Percentiles rank a stretch among this genome's conserved stretches.
These are phyloP conservation scores for Ariolimax columbianus DNA, from an alignment of 2,888 invertebrate species.

Conservation along the genomic window DNA sequence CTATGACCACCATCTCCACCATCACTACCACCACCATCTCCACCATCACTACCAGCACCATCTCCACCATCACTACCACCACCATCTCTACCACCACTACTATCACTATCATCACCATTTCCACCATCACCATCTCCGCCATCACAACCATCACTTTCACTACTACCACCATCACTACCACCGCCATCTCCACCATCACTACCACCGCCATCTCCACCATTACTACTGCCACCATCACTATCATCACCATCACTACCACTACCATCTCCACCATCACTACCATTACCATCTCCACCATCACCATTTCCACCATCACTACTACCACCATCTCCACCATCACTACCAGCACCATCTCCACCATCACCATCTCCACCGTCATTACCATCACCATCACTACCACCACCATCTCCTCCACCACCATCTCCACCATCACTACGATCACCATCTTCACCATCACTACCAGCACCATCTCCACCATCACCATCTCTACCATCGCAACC, in stretches of 20 bases:
- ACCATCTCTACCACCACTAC: not conserved
- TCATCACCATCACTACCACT: not conserved
- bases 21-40: not conserved
- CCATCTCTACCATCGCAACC: not conserved
- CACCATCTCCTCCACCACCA: not conserved
- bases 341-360: not conserved
- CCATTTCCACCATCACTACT: not conserved
- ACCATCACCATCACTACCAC: not conserved
- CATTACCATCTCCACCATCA: not conserved
- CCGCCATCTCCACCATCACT: not conserved
- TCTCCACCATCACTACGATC: not conserved
- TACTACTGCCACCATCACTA: not conserved
- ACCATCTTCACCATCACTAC: not conserved
- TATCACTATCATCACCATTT: not conserved
- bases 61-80: not conserved
- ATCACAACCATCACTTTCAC: not conserved
- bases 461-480: not conserved
- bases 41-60: not conserved
- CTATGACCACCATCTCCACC: not conserved
- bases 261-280: not conserved
- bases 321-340: not conserved
- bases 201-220: not conserved
- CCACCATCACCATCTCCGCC: not conserved
- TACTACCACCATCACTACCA: not conserved
- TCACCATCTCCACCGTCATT: not conserved